Percentiles rank a stretch among this genome's conserved stretches.
phyloP scores from a whole-genome alignment of 2,797 vertebrate species.

The Dallia pectoralis region DNA sequence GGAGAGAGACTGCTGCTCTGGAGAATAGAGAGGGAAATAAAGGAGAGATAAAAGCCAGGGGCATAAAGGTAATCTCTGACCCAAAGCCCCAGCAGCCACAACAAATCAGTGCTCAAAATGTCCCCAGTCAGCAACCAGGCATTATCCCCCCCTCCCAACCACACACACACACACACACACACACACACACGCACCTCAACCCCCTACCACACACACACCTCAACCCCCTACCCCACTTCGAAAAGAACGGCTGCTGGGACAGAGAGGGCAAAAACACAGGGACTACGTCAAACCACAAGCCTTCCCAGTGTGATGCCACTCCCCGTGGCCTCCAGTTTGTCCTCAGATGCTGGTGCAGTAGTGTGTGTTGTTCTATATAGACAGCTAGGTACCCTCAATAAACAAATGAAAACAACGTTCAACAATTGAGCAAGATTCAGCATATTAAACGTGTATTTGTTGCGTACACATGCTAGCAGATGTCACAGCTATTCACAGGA shows the following conservation, averaged over 20 bases:
- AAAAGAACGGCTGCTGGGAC: slow-evolving; percentile 47
- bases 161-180: too few species aligned
- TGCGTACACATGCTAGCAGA: too few species aligned
- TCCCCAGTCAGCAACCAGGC: slow-evolving; percentile 64
- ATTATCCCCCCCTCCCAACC: slow-evolving; percentile 54
- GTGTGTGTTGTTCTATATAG: slow-evolving; percentile 32
- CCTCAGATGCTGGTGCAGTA: slow-evolving; percentile 31
- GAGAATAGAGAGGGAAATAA: too few species aligned
- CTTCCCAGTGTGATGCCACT: slow-evolving; percentile 29
- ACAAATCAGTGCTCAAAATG: slow-evolving; percentile 70
- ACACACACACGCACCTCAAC: too few species aligned
- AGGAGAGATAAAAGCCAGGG: not conserved
- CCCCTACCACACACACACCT: slow-evolving; percentile 26
- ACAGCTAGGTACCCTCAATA: slow-evolving; percentile 35
- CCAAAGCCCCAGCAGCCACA: slow-evolving; percentile 53
- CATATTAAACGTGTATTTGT: too few species aligned
- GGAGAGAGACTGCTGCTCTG: too few species aligned
- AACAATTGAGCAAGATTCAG: not conserved
- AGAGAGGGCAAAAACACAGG: slow-evolving; percentile 43
- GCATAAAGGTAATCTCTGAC: slow-evolving; percentile 51
- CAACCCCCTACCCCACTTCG: slow-evolving; percentile 16
- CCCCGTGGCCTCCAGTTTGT: slow-evolving; percentile 43
- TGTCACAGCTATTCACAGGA: too few species aligned
- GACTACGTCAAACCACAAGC: slow-evolving; percentile 57
- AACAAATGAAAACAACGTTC: slow-evolving; percentile 42